Base-by-base conservation (phyloP, 2,113 vertebrate species). In the Phalacrocorax brasilianus region DNA sequence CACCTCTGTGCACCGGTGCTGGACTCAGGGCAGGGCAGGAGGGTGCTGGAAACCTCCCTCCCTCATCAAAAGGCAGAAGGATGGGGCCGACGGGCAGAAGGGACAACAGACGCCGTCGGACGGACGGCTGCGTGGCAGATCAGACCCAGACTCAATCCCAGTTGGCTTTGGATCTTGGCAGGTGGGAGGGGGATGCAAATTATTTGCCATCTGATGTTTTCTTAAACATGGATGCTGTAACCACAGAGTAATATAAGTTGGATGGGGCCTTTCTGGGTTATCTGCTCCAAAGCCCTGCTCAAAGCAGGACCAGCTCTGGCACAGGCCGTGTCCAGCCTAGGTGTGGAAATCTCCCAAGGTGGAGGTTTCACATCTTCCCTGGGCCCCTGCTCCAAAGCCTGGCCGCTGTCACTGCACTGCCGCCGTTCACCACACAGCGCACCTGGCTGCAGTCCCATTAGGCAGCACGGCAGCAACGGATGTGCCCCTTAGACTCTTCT, bases 401-500 rank as follows among this genome's bases (percentile, higher is more conserved):
- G 80, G 21, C 28, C 32, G 4, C 27, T 24, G 4, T 5, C 18
- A 27, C 26, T 30, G 22, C 38, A 27, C 11, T 22, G 18, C 13
- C 26, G 10, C 50, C 5, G 8, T 9, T 62, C n/a, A 40, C 15
- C 1, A 3, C 3, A 1, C 5, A 42, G 47, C 30, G 22, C 28
- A 22, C 7, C 8, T 1, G 0, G 15, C 19, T 71, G 35, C 8
- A 4, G 28, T 18, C 11, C 21, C n/a, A 3, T 2, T 6, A 20
- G 11, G 22, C 1, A 65, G 42, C 28, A 78, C 32, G 67, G 10
- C 52, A 59, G 30, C 6, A 24, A 16, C 2, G 8, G 16, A 12
- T 2, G 0, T 42, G 14, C 42, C 44, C 33, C 14, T 66, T 13
- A 53, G 68, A 17, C 40, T 35, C 45, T 45, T 47, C 27, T 32